Base-by-base conservation (phyloP, 2,888 invertebrate species). In the Apamea sordens region DNA sequence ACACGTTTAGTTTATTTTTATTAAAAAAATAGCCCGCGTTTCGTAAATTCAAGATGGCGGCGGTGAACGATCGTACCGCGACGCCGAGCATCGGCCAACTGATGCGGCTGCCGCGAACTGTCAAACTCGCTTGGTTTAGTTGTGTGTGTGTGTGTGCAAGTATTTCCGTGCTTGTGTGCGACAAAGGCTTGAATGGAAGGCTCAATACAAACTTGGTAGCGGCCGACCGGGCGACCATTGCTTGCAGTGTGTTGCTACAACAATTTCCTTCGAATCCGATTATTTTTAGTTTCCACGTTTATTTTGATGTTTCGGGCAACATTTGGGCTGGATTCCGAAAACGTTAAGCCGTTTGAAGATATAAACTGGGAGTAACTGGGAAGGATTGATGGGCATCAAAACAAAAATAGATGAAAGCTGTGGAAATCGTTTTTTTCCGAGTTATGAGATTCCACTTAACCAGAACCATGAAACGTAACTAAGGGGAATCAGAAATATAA, bases 51-150 rank as follows among this genome's bases (percentile, higher is more conserved):
- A 94, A 95, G 78, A 95, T 95, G 94, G 95, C 95, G 94, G 91
- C 92, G 88, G 87, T 85, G 91, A 91, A 87, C 94, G 94, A 91
- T 92, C 92, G 91, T 93, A 89, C 95, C 95, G 95, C 96, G 94
- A 93, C 95, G 96, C 96, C 96, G 95, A 92, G 92, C 95, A 94
- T 94, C 96, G 96, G 95, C 95, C 94, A 94, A 97, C 96, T 96
- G 96, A 95, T 91, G 92, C 91, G 90, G 88, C 87, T 90, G 90
- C 91, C 90, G 92, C 90, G 93, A 95, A 95, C 95, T 95, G 96
- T 95, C 96, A 96, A 96, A 96, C 96, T 94, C 93, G 96, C 95
- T 95, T 92, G 86, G 89, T 88, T 90, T 92, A 89, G 90, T 90
- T 89, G 90, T 91, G 93, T 93, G 92, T 85, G 92, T 85, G 89